Evolutionary conservation across 2,888 invertebrate species (phyloP), one percentile per base, ranked within the genome.

Genomic region (Quadroppia sp.): DNA sequence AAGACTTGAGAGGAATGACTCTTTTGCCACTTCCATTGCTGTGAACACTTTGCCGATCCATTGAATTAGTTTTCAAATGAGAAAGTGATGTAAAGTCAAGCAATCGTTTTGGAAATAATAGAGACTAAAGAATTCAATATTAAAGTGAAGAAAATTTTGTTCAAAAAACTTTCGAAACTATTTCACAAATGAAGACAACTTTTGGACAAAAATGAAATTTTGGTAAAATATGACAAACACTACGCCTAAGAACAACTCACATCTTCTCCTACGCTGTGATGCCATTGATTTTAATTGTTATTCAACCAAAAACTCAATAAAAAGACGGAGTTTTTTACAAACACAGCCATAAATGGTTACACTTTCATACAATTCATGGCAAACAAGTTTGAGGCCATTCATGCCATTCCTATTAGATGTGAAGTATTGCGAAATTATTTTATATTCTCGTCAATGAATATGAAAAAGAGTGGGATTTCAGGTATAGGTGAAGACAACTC

Each of bases 321-420:
- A 67, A 67, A 67, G 67, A 67, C 67, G 67, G 67, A 36, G 67
- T 67, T 40, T 67, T n/a, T 67, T 67, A 67, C 67, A 67, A 67
- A 67, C 67, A 67, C 20, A 20, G 42, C 67, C 67, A 67, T 67
- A 67, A 67, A 67, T 67, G 67, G 67, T 42, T 13, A 67, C 20
- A 67, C 67, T 40, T 67, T 67, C 30, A 59, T 59, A 28, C 17
- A 59, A 59, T 59, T 59, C 67, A 67, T 67, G 67, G 67, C 67
- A 67, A 67, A 67, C 67, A 36, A 67, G 67, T 67, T 67, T 67
- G n/a, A 67, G 67, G 36, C 67, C 67, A 67, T 67, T 67, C 67
- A 67, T 59, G 59, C 59, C 59, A n/a, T 59, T 28, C 59, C 53
- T 53, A 25, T 17, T 11, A 23, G 13, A 30, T 3, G n/a, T 2